Evolutionary conservation across 2,113 vertebrate genomes (phyloP).

Genomic region (Burhinus oedicnemus): DNA sequence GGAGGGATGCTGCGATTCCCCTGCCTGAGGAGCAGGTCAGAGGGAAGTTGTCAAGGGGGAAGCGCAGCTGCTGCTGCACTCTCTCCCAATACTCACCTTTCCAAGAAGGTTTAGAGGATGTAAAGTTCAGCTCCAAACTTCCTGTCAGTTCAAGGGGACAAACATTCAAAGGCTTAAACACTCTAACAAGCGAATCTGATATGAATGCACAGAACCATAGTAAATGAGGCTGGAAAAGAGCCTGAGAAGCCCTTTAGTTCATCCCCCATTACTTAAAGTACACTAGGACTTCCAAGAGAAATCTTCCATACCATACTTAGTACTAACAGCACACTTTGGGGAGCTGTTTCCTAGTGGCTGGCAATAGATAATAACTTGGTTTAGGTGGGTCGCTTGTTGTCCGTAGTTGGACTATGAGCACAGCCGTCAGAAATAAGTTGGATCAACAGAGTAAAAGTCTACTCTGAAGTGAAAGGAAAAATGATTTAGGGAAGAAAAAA

Average conservation of each 20-base stretch:
- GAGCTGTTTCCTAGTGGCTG: not conserved
- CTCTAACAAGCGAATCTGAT: not conserved
- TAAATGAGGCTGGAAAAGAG: not conserved
- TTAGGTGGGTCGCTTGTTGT: not conserved
- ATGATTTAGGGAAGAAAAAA: not conserved
- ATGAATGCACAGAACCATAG: not conserved
- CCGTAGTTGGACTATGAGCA: not conserved
- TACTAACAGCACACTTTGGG: not conserved
- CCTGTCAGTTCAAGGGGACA: not conserved
- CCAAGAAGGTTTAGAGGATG: not conserved
- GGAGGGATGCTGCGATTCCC: not conserved
- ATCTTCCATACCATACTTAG: not conserved
- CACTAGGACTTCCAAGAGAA: not conserved
- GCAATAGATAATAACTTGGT: not conserved
- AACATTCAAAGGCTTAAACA: not conserved
- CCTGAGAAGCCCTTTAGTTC: not conserved
- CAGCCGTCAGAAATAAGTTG: not conserved
- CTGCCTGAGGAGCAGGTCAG: not conserved
- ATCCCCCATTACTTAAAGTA: not conserved
- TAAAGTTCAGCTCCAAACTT: not conserved
- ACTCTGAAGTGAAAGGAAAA: not conserved
- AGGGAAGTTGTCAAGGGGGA: not conserved
- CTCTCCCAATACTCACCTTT: accelerated
- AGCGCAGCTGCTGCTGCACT: not conserved
- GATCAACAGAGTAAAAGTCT: not conserved